Evolutionary conservation across 2,888 invertebrate genomes (phyloP).

Genomic region (Cheilosia grossa): DNA sequence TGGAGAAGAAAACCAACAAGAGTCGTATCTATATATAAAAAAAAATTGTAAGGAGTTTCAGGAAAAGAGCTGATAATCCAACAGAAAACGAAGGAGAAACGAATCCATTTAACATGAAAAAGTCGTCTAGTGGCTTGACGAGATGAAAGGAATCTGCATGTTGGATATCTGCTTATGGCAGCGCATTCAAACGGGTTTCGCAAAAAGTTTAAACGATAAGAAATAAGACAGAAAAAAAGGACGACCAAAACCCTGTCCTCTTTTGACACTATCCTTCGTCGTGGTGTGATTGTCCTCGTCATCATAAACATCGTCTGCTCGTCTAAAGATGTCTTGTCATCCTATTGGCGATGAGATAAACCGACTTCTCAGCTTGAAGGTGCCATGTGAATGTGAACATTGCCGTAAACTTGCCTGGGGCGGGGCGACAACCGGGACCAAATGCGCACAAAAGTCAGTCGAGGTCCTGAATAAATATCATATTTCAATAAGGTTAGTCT

Average conservation of each 20-base stretch:
- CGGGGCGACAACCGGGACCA: constrained; percentile 1
- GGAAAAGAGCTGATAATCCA: constrained; percentile 24
- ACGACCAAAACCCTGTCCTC: constrained; percentile 27
- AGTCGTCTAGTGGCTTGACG: constrained; percentile 51
- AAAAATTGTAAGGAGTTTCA: too few relatives aligned
- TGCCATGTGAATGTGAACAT: constrained; percentile 52
- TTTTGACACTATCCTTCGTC: constrained; percentile 33
- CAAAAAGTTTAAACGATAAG: constrained; percentile 28
- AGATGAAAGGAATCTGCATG: constrained; percentile 50
- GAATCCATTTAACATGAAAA: constrained; percentile 56
- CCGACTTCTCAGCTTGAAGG: constrained; percentile 46
- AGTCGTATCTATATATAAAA: not conserved
- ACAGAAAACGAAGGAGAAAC: constrained; percentile 53
- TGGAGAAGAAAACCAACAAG: constrained; percentile 5
- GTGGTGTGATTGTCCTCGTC: constrained; percentile 21
- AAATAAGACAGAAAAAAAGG: constrained; percentile 30
- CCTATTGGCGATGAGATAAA: constrained; percentile 35
- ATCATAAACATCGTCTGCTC: constrained; percentile 42
- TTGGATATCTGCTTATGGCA: constrained; percentile 51
- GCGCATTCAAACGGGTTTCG: constrained; percentile 38
- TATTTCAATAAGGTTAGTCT: constrained; percentile 59
- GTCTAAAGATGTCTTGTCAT: constrained; percentile 39
- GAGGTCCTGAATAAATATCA: constrained; percentile 65
- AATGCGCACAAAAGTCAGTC: constrained; percentile 27
- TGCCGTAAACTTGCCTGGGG: constrained; percentile 6